phyloP scores from a whole-genome alignment of 2,113 vertebrate genomes.

The Oncorhynchus tshawytscha region DNA sequence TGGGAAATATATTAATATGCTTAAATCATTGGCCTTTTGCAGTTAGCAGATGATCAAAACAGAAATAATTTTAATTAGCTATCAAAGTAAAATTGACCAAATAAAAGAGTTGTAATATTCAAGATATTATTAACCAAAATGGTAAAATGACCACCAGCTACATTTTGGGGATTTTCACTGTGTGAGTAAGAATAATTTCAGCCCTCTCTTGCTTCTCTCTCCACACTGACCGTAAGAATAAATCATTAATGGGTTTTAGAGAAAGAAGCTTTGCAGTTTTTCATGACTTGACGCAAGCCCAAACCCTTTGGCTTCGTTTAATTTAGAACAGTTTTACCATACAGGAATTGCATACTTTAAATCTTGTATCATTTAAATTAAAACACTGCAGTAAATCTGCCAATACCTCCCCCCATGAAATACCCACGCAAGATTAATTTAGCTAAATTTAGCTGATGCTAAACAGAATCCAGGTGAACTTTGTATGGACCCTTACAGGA shows the following conservation, averaged over 20 bases:
- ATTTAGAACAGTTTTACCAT: conserved; percentile 64
- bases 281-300: conserved; percentile 68
- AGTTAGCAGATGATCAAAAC: neutral
- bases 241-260: conserved; percentile 69
- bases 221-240: conserved; percentile 65
- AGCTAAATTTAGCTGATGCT: conserved; percentile 75
- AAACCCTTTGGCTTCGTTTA: conserved; percentile 67
- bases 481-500: conserved; percentile 58
- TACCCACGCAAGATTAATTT: conserved; percentile 77
- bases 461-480: conserved; percentile 72
- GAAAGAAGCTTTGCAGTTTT: conserved; percentile 53
- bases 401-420: conserved; percentile 67
- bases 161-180: neutral
- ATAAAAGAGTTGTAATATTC: conserved; percentile 52
- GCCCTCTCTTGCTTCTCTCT: conserved; percentile 37
- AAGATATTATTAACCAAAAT: neutral
- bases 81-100: neutral
- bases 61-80: neutral
- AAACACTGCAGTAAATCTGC: conserved; percentile 75
- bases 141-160: neutral
- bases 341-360: conserved; percentile 56
- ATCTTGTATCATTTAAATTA: conserved; percentile 70
- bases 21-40: neutral
- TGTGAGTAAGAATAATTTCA: conserved; percentile 11
- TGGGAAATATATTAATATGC: neutral